These are phyloP conservation scores for Spodoptera picta DNA, from an alignment of 2,888 invertebrate species.

Conservation along the genomic window DNA sequence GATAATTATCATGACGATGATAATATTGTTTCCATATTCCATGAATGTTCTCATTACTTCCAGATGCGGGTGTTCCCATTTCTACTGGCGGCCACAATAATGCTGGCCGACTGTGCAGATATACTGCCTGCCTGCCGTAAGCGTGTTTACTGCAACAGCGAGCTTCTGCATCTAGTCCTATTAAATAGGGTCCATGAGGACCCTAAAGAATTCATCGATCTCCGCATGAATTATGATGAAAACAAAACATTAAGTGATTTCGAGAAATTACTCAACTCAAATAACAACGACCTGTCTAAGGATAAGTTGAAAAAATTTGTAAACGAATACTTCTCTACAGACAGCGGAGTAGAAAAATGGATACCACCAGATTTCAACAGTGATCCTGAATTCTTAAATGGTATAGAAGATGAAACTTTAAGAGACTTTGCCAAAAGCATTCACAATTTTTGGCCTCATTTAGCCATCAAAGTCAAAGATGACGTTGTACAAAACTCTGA, in stretches of 20 bases:
- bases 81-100: slow-evolving; percentile 55
- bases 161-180: slow-evolving; percentile 92
- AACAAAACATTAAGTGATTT: slow-evolving; percentile 89
- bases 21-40: not conserved
- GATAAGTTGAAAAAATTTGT: slow-evolving; percentile 87
- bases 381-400: slow-evolving; percentile 89
- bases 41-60: slow-evolving; percentile 52
- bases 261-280: slow-evolving; percentile 85
- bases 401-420: slow-evolving; percentile 88
- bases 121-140: slow-evolving; percentile 85
- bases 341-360: slow-evolving; percentile 89
- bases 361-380: slow-evolving; percentile 88
- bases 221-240: slow-evolving; percentile 90
- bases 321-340: slow-evolving; percentile 86
- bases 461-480: slow-evolving; percentile 89
- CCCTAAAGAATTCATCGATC: slow-evolving; percentile 95
- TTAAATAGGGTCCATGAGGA: slow-evolving; percentile 91
- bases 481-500: slow-evolving; percentile 87
- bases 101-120: slow-evolving; percentile 54
- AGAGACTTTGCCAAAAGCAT: slow-evolving; percentile 90
- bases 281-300: slow-evolving; percentile 80
- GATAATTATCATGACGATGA: too few species aligned
- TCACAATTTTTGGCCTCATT: slow-evolving; percentile 89
- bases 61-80: slow-evolving; percentile 75
- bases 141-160: slow-evolving; percentile 92